A percentile compares a stretch with the other conserved stretches of the same genome.
These are phyloP conservation scores for Ailuropoda melanoleuca DNA, from an alignment of 2,113 vertebrate species.

Conservation along the genomic window DNA sequence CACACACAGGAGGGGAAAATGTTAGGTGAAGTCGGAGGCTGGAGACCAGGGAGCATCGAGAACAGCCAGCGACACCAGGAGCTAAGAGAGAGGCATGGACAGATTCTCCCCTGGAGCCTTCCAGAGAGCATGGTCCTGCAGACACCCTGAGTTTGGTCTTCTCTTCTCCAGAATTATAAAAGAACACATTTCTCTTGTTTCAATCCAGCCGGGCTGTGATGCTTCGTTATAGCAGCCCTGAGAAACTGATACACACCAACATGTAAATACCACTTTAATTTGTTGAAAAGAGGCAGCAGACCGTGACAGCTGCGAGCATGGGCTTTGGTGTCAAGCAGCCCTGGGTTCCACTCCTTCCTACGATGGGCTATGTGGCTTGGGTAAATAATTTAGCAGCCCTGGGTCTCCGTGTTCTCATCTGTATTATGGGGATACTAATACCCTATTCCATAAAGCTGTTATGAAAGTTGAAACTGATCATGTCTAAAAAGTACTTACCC, in stretches of 20 bases:
- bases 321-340: neutral
- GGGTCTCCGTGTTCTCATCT: neutral
- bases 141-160: neutral
- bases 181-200: neutral
- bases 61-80: neutral
- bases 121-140: neutral
- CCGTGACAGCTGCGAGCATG: accelerated
- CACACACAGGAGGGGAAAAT: neutral
- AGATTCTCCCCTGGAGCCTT: neutral
- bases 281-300: neutral
- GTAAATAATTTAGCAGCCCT: neutral
- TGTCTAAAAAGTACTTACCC: neutral
- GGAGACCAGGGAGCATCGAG: accelerated
- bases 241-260: neutral
- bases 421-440: neutral
- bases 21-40: neutral
- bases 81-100: neutral
- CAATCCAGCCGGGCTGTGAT: neutral
- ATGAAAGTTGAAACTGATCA: neutral
- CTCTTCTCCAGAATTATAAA: neutral
- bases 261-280: neutral
- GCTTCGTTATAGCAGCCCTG: neutral
- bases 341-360: neutral
- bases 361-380: too few species aligned
- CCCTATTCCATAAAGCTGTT: neutral